Evolutionary conservation across 2,888 invertebrate species (phyloP).

Genomic region (Caenorhabditis uteleia): DNA sequence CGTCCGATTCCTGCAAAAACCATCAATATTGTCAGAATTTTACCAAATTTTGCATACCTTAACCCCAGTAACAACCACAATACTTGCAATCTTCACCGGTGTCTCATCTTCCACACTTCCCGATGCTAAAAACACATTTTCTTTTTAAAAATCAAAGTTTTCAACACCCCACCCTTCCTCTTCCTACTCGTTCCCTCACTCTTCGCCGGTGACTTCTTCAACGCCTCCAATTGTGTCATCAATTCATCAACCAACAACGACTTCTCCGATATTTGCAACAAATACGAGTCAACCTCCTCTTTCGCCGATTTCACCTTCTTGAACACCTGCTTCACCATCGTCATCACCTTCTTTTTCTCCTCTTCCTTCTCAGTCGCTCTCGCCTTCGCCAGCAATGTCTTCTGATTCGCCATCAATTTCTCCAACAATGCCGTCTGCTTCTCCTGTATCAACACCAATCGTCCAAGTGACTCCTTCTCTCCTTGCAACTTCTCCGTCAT

Average conservation of each 20-base stretch:
- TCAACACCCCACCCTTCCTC: constrained; percentile 1
- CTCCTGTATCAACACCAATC: constrained; percentile 78
- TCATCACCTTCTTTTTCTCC: constrained; percentile 35
- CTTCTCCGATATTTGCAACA: constrained; percentile 32
- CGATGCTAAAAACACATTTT: not conserved
- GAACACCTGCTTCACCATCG: constrained; percentile 82
- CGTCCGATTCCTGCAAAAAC: constrained; percentile 22
- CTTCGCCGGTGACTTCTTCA: constrained; percentile 12
- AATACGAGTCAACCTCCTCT: constrained; percentile 73
- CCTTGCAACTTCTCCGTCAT: constrained; percentile 27
- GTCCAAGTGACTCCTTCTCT: constrained; percentile 14
- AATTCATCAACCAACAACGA: constrained; percentile 26
- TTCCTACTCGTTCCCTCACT: constrained; percentile 6
- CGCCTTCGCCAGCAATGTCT: constrained; percentile 71
- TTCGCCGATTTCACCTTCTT: constrained; percentile 77
- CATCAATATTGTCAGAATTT: not conserved
- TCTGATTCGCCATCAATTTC: constrained; percentile 87
- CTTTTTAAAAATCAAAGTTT: not conserved
- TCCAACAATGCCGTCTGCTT: constrained; percentile 86
- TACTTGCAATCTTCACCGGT: constrained; percentile 14
- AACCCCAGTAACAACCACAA: constrained; percentile 21
- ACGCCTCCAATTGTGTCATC: constrained; percentile 12
- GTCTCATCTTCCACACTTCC: constrained; percentile 5
- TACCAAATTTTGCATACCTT: constrained; percentile 11
- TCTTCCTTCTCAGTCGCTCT: constrained; percentile 27